phyloP scores from a whole-genome alignment of 2,888 invertebrate species.

The Netelia fuscicornis region DNA sequence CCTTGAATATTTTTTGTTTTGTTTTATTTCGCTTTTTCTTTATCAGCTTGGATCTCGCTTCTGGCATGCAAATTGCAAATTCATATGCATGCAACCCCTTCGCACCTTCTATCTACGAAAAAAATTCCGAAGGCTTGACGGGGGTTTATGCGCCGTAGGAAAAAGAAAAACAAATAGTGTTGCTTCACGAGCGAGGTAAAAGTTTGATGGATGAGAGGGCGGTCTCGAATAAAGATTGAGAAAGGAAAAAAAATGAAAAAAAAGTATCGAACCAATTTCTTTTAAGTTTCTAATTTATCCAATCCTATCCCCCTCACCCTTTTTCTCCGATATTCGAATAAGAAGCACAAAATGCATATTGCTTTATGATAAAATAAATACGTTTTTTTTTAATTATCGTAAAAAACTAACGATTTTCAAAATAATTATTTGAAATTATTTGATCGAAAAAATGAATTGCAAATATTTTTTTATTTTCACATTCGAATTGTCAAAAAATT shows the following conservation, averaged over 20 bases:
- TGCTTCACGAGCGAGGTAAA: slow-evolving; percentile 70
- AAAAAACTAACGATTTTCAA: no score
- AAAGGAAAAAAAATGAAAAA: neutral
- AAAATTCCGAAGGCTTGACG: neutral
- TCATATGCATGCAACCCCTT: slow-evolving; percentile 47
- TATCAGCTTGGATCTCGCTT: slow-evolving; percentile 18
- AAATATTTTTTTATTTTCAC: no score
- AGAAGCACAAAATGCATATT: neutral
- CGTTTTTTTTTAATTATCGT: no score
- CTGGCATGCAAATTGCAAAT: slow-evolving; percentile 57
- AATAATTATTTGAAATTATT: neutral
- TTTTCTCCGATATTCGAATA: neutral
- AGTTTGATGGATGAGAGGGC: neutral
- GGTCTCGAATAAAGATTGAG: neutral
- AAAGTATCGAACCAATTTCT: neutral
- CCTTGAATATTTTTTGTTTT: neutral
- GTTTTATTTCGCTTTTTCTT: neutral
- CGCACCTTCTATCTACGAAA: neutral
- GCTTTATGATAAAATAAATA: neutral
- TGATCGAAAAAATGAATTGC: neutral
- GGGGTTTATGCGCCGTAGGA: neutral
- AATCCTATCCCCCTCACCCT: neutral
- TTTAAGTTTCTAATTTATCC: neutral
- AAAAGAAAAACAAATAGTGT: neutral
- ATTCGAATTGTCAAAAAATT: no score